Evolutionary conservation across 1,140 invertebrate genomes (phyloP).

Genomic region (Sarcophaga peregrina): DNA sequence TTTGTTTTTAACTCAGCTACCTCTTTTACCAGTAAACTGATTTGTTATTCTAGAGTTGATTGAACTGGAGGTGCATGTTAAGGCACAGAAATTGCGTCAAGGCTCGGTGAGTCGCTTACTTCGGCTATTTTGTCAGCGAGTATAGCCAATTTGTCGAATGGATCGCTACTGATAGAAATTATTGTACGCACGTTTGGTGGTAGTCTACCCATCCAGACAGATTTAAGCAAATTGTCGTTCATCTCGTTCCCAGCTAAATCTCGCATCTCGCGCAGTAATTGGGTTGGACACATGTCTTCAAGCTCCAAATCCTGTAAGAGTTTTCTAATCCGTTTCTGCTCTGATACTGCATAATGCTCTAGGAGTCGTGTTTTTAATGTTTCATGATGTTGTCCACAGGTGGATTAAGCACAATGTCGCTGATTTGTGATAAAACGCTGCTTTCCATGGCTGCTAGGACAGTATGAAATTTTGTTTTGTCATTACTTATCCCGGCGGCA

Average conservation of each 20-base stretch:
- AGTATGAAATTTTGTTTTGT: conserved; percentile 19
- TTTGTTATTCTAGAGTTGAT: neutral
- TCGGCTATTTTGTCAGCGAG: neutral
- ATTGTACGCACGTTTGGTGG: neutral
- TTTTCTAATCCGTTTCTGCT: no score
- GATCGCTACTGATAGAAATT: neutral
- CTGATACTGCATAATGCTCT: conserved; percentile 43
- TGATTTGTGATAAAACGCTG: conserved; percentile 32
- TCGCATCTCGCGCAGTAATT: no score
- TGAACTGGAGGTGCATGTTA: neutral
- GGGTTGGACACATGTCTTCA: no score
- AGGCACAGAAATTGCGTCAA: neutral
- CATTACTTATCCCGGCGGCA: neutral
- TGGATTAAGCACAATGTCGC: no score
- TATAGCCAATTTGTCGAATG: neutral
- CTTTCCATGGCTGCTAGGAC: conserved; percentile 10
- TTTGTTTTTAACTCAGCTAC: no score
- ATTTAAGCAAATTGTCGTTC: conserved; percentile 43
- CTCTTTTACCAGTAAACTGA: neutral
- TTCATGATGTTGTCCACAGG: conserved; percentile 44
- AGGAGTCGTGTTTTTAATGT: neutral
- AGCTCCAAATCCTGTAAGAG: no score
- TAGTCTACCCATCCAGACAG: conserved; percentile 49
- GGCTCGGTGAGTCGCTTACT: neutral
- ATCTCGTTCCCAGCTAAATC: conserved; percentile 23